Percentiles rank a stretch among this genome's conserved stretches.
Evolutionary conservation across 2,888 invertebrate species (phyloP).

Genomic region (Microlaimidae sp.): DNA sequence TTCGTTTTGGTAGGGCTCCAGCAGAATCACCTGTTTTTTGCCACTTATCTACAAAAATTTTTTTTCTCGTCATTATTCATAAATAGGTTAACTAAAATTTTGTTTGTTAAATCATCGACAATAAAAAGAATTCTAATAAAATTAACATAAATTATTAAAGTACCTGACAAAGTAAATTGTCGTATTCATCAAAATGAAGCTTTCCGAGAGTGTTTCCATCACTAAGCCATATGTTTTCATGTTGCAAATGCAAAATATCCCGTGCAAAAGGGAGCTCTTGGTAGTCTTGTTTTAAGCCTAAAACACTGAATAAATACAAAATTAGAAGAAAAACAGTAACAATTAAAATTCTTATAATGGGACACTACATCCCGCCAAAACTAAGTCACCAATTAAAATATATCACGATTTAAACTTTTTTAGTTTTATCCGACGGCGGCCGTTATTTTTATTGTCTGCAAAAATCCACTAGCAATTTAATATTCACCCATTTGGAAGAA

Average conservation of each 20-base stretch:
- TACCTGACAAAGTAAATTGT: slow-evolving; percentile 37
- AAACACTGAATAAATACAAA: no score
- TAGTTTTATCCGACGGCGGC: no score
- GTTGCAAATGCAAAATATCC: slow-evolving; percentile 17
- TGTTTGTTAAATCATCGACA: not conserved
- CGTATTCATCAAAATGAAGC: slow-evolving; percentile 36
- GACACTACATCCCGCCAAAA: no score
- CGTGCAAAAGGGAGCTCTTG: slow-evolving; percentile 28
- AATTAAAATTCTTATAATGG: no score
- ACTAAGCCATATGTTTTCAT: slow-evolving; percentile 37
- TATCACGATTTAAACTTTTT: no score
- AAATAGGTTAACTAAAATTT: not conserved
- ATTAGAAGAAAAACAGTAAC: no score
- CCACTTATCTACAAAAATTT: slow-evolving; percentile 24
- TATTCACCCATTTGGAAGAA: no score
- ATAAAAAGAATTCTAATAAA: no score
- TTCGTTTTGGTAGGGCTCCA: slow-evolving; percentile 33
- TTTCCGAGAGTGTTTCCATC: slow-evolving; percentile 37
- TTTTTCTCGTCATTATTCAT: not conserved
- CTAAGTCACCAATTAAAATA: not conserved
- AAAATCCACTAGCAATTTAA: no score
- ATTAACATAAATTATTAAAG: no score
- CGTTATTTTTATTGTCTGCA: no score
- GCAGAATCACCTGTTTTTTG: slow-evolving; percentile 31
- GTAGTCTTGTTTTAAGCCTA: slow-evolving; percentile 28